Base-by-base conservation (phyloP, 2,888 invertebrate genomes). In the Tethea ocularis region DNA sequence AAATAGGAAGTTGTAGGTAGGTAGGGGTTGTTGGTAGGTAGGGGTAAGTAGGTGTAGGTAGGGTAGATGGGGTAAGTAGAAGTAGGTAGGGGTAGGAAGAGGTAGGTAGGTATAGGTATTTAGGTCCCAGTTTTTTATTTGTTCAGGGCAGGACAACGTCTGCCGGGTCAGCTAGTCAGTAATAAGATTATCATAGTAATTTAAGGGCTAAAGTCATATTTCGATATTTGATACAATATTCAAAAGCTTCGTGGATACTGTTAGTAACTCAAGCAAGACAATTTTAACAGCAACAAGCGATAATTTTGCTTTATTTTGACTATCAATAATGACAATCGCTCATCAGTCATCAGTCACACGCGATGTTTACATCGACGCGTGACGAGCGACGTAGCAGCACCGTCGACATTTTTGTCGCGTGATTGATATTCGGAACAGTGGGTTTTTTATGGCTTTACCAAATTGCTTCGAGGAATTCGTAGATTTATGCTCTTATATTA, bases 401-500 rank as follows among this genome's bases (percentile, higher is more conserved):
- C 7, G 46, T 20, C 46, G 46, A n/a, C 46, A 46, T 46, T 17
- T n/a, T 46, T 46, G 46, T 46, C 46, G 17, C 20, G 20, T 46
- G 46, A 46, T 46, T 46, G 46, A 46, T 46, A 46, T 46, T 20
- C 46, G 17, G 17, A 46, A 46, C 46, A 46, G 15, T 46, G n/a
- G 46, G 46, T 20, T 46, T 46, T 46, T 46, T 46, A 46, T 3
- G 46, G 46, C 46, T 41, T 33, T 36, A 33, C 22, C 22, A 29
- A 59, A 61, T 26, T 60, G 57, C 66, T 68, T 36, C 57, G 57
- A 67, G 62, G 67, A 46, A 46, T 46, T 17, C 10, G 46, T 62
- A 67, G 69, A 67, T 68, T 69, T 65, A 67, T 69, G 63, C 65
- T 65, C 59, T 22, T 52, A 63, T 62, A 66, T 72, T 63, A 72